These are phyloP conservation scores for Halichoeres trimaculatus DNA, from an alignment of 2,113 vertebrate genomes.

Conservation along the genomic window DNA sequence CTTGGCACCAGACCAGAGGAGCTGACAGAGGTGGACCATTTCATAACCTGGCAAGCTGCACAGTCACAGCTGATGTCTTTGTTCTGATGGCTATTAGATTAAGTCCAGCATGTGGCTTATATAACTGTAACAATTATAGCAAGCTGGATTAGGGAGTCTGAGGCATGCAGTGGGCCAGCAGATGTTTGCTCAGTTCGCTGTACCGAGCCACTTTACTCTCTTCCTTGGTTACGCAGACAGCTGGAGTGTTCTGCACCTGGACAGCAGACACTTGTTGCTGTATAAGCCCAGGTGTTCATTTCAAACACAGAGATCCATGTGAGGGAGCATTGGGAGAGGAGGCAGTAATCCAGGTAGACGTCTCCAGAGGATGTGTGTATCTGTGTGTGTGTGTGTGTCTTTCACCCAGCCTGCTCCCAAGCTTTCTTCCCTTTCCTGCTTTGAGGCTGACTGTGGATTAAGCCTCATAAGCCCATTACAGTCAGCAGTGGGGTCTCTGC, in stretches of 20 bases:
- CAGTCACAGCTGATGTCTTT: conserved; percentile 32
- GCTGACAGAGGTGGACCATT: conserved; percentile 6
- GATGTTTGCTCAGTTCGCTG: conserved; percentile 72
- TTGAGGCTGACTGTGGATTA: conserved; percentile 59
- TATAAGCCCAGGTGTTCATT: neutral
- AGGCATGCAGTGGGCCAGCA: conserved; percentile 55
- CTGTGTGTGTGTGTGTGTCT: neutral
- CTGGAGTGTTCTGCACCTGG: conserved; percentile 21
- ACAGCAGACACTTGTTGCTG: conserved; percentile 22
- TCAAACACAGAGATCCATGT: neutral
- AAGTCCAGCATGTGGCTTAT: conserved; percentile 62
- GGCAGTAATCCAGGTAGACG: neutral
- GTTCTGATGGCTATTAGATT: conserved; percentile 36
- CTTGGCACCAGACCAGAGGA: conserved; percentile 9
- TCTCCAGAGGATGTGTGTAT: neutral
- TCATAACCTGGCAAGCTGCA: conserved; percentile 32
- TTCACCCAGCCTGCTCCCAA: neutral
- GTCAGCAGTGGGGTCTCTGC: conserved; percentile 44
- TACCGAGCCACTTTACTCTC: conserved; percentile 43
- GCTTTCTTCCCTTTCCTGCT: conserved; percentile 20
- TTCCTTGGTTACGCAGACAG: conserved; percentile 59
- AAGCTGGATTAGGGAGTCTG: conserved; percentile 60
- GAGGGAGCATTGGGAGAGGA: neutral
- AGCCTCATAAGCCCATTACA: conserved; percentile 73
- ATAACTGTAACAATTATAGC: conserved; percentile 66